phyloP scores from a whole-genome alignment of 2,113 vertebrate species.

The Nothoprocta perdicaria region DNA sequence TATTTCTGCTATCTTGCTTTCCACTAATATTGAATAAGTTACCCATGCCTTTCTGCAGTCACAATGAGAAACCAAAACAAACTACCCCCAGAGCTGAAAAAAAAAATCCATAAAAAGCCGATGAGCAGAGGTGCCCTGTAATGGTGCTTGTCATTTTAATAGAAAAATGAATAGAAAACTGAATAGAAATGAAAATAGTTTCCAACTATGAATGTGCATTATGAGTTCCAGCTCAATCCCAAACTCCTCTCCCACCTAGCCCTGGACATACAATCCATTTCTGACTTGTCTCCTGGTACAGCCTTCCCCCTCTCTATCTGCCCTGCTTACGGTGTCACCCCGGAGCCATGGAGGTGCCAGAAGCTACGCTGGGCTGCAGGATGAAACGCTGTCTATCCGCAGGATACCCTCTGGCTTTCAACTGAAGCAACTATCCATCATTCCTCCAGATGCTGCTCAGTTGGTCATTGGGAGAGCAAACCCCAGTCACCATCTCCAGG shows the following conservation, averaged over 20 bases:
- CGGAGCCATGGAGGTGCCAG: fast-evolving
- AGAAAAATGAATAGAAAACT: not conserved
- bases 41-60: not conserved
- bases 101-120: slow-evolving; percentile 2
- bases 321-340: not conserved
- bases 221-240: not conserved
- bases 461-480: not conserved
- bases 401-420: not conserved
- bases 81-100: not conserved
- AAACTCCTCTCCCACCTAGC: not conserved
- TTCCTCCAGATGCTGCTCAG: not conserved
- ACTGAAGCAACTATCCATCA: not conserved
- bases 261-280: not conserved
- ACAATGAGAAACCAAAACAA: not conserved
- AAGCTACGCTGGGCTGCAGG: not conserved
- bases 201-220: slow-evolving; percentile 9
- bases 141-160: not conserved
- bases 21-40: not conserved
- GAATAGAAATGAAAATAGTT: not conserved
- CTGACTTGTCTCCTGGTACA: not conserved
- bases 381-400: not conserved
- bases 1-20: not conserved
- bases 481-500: not conserved
- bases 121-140: not conserved
- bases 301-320: not conserved